Evolutionary conservation across 2,888 invertebrate species (phyloP).

Genomic region (Watsonalla cultraria): DNA sequence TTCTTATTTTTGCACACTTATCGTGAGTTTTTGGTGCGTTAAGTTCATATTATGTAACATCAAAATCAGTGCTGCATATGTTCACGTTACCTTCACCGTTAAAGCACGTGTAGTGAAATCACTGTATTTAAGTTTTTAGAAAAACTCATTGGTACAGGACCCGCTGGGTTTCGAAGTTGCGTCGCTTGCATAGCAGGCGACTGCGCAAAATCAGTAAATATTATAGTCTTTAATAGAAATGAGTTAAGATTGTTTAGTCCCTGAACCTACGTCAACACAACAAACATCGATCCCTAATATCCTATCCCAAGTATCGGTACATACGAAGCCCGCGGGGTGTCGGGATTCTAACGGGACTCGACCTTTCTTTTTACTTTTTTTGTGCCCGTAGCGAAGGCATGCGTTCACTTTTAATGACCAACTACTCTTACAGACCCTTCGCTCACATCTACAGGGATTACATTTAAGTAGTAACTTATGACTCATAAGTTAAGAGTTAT

Average conservation of each 20-base stretch:
- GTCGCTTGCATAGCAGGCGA: no score
- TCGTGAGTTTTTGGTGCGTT: no score
- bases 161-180: no score
- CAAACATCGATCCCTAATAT: not conserved
- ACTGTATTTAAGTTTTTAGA: no score
- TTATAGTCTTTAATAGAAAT: no score
- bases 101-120: no score
- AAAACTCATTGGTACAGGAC: no score
- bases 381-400: slow-evolving; percentile 49
- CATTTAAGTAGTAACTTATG: slow-evolving; percentile 1
- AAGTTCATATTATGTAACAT: no score
- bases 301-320: not conserved
- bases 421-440: slow-evolving; percentile 29
- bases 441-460: slow-evolving; percentile 13
- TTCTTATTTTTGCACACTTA: no score
- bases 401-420: slow-evolving; percentile 71
- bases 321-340: slow-evolving; percentile 40
- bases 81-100: no score
- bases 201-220: no score
- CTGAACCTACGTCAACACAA: slow-evolving; percentile 17
- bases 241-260: not conserved
- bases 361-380: slow-evolving; percentile 65
- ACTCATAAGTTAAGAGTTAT: slow-evolving; percentile 8
- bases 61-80: no score
- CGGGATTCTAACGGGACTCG: slow-evolving; percentile 66